Base-by-base conservation (phyloP, 2,888 invertebrate genomes). In the Rhamnusium bicolor region DNA sequence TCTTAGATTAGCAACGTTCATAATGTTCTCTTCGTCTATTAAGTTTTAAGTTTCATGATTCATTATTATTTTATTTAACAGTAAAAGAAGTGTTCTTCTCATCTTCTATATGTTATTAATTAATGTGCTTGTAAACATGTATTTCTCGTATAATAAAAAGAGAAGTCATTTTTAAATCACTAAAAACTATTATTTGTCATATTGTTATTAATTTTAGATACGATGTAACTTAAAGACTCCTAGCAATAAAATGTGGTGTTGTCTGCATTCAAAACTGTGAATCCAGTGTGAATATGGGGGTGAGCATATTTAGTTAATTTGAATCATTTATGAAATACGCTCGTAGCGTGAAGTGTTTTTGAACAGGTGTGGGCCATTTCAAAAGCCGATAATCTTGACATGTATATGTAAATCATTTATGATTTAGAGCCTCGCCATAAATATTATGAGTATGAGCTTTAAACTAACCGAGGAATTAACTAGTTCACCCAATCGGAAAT, bases 371-470 rank as follows among this genome's bases (percentile, higher is more conserved):
- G 67, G 54, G 24, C 19, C 56, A 32, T 67, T 61, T 61, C 54
- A 10, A n/a, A 32, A 56, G 66, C 12, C 54, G 67, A 67, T 67
- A 65, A 67, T 67, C 67, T 56, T 21, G 56, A 56, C 67, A 21
- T 32, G 19, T 54, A n/a, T n/a, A n/a, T n/a, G 32, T 66, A 54
- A 66, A 54, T 54, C 66, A 56, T 56, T 67, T 67, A 46, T 67
- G 56, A 56, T 67, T 67, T 56, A 67, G 27, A 14, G 27, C 54
- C 14, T 24, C 21, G 18, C 14, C 67, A 24, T 56, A 56, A 67
- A 65, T 40, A 29, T 65, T 65, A 65, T n/a, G n/a, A 18, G 40
- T 58, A 61, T 47, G 40, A 18, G 53, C n/a, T 46, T n/a, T 40
- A 56, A 49, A 67, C 14, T 54, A 56, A 14, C 21, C 40, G 46